These are phyloP conservation scores for Crenuchus spilurus DNA, from an alignment of 2,797 vertebrate genomes.

Conservation along the genomic window DNA sequence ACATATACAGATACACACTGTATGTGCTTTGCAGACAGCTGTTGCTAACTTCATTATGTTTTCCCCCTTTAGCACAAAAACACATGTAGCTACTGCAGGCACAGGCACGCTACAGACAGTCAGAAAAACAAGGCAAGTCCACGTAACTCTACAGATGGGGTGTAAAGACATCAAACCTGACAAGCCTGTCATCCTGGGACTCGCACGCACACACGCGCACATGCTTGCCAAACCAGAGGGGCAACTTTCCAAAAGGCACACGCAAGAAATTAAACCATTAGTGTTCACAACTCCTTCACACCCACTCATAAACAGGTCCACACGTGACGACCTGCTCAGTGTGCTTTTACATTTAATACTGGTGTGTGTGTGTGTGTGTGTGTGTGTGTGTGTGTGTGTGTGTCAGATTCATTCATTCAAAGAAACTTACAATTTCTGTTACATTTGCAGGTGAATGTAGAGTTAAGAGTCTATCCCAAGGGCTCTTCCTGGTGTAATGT, in stretches of 20 bases:
- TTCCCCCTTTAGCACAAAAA: constrained; percentile 20
- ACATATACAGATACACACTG: background rate
- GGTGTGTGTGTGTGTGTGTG: constrained; percentile 35
- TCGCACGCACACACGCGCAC: constrained; percentile 29
- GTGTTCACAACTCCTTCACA: constrained; percentile 30
- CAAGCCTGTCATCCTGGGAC: constrained; percentile 29
- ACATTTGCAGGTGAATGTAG: no score
- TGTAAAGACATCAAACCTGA: constrained; percentile 45
- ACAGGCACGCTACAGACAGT: constrained; percentile 44
- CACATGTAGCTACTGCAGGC: constrained; percentile 22
- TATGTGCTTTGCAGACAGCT: constrained; percentile 11
- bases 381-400: constrained; percentile 16
- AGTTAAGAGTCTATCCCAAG: no score
- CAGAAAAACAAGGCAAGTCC: constrained; percentile 40
- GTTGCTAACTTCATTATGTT: constrained; percentile 31
- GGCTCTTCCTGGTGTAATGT: no score
- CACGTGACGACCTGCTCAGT: background rate
- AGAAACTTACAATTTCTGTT: no score
- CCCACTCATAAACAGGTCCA: constrained; percentile 28
- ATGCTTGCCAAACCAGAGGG: constrained; percentile 41
- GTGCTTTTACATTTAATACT: background rate
- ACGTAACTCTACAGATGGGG: constrained; percentile 32
- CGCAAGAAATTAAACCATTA: constrained; percentile 52
- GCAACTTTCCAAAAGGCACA: constrained; percentile 37
- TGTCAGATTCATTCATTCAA: background rate